Evolutionary conservation across 2,113 vertebrate species (phyloP).

Genomic region (Semnornis frantzii): DNA sequence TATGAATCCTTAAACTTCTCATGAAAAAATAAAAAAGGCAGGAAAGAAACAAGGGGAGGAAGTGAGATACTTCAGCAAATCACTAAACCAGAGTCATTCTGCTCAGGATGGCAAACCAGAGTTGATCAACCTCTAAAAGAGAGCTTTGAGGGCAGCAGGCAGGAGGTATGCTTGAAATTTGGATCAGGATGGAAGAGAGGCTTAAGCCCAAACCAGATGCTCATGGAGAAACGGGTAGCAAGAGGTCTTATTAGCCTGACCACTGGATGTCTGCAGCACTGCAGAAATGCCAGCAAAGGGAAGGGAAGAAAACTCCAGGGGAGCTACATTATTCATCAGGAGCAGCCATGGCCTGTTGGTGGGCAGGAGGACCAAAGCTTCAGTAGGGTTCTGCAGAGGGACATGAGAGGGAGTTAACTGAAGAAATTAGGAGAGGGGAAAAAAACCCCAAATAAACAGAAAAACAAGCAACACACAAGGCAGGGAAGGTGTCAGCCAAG

Average conservation of each 20-base stretch:
- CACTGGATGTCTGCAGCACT: not conserved
- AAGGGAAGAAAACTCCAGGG: not conserved
- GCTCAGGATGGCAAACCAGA: not conserved
- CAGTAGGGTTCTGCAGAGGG: not conserved
- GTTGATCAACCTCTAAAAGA: not conserved
- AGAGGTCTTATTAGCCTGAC: not conserved
- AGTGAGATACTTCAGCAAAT: not conserved
- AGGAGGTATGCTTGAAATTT: not conserved
- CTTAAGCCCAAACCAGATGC: not conserved
- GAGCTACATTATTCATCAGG: not conserved
- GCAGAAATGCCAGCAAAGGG: not conserved
- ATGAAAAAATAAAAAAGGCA: not conserved
- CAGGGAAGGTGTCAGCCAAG: slow-evolving; percentile 15
- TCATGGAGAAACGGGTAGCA: not conserved
- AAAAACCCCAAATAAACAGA: not conserved
- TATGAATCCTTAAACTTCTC: not conserved
- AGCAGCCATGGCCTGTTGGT: fast-evolving
- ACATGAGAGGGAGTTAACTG: not conserved
- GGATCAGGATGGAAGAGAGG: not conserved
- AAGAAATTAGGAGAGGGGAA: not conserved
- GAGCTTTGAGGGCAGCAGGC: not conserved
- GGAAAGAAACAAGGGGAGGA: not conserved
- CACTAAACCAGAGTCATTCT: not conserved
- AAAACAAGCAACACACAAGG: not conserved
- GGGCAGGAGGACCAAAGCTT: not conserved